Base-by-base conservation (phyloP, 2,888 invertebrate genomes). In the Papilio gigon region DNA sequence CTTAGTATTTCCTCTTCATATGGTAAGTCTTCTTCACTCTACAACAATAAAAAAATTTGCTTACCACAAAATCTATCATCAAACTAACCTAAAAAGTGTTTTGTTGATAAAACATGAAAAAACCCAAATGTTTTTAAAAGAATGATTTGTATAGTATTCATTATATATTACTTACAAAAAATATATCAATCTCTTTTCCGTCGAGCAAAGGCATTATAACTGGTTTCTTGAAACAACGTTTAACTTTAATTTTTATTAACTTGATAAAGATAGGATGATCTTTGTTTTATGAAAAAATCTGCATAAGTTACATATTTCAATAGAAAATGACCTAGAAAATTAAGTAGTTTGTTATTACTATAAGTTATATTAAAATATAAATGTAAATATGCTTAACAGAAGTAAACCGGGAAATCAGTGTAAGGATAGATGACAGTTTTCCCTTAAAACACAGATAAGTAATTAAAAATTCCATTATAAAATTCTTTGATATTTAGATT, bases 1-100 rank as follows among this genome's bases (percentile, higher is more conserved):
- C 99, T 93, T 44, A 99, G 92, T 77, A 99, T 98, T 90, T 99
- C 99, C 87, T 99, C 99, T 88, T 99, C 99, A 84, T 98, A 99
- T 0, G 99, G 98, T 47, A 99, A 92, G 89, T 99, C 99, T 82
- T 98, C 98, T 85, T 98, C 98, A 73, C 94, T 95, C 96, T 97
- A 30, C 17, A 56, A 56, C 8, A 83, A 64, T 93, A 89, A 35
- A 53, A 74, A 58, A 66, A 14, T 33, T 27, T 20, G n/a, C 40
- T 40, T 9, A 71, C n/a, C n/a, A 67, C 30, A 65, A 59, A 8
- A 17, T 40, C 17, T 27, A 30, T 37, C 11, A 4, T 40, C 17
- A 2, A 1, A 37, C 50, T 50, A 50, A 50, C 50, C 50, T 50
- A 25, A 50, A 44, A 44, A 25, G 11, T 25, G 1, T 25, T 25